Conservation (phyloP, 2,797 vertebrate genomes). For the Lophius americanus region DNA sequence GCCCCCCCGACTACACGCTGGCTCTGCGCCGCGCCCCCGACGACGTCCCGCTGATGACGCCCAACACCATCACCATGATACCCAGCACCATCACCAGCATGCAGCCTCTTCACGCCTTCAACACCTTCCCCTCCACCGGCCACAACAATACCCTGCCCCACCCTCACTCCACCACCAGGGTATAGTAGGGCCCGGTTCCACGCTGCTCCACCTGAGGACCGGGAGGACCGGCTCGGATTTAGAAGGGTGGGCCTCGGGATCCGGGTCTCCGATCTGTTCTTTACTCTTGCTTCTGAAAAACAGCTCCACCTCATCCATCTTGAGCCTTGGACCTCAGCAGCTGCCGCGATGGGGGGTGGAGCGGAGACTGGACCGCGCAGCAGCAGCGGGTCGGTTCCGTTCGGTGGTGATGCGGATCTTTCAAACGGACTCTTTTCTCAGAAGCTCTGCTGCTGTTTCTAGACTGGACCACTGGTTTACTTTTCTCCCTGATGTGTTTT, state of each 20-base stretch:
- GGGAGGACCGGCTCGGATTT: slow-evolving; percentile 54
- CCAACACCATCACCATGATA: slow-evolving; percentile 94
- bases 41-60: slow-evolving; percentile 91
- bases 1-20: slow-evolving; percentile 93
- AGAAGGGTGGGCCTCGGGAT: slow-evolving; percentile 49
- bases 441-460: slow-evolving; percentile 49
- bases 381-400: slow-evolving; percentile 53
- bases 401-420: slow-evolving; percentile 49
- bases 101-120: slow-evolving; percentile 92
- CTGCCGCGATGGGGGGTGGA: slow-evolving; percentile 58
- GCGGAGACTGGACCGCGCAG: slow-evolving; percentile 55
- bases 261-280: slow-evolving; percentile 52
- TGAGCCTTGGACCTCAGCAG: slow-evolving; percentile 57
- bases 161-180: slow-evolving; percentile 93
- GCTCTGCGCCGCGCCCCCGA: slow-evolving; percentile 91
- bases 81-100: slow-evolving; percentile 90
- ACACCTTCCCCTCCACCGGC: slow-evolving; percentile 87
- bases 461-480: slow-evolving; percentile 37
- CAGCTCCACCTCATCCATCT: slow-evolving; percentile 53
- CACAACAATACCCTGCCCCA: slow-evolving; percentile 96
- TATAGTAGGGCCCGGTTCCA: slow-evolving; percentile 84
- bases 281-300: slow-evolving; percentile 63
- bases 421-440: slow-evolving; percentile 60
- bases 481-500: slow-evolving; percentile 51
- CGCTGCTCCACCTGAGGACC: slow-evolving; percentile 59